Percentiles rank a stretch among this genome's conserved stretches.
Conservation (phyloP, 1,140 invertebrate genomes). For the Caenorhabditis briggsae region DNA sequence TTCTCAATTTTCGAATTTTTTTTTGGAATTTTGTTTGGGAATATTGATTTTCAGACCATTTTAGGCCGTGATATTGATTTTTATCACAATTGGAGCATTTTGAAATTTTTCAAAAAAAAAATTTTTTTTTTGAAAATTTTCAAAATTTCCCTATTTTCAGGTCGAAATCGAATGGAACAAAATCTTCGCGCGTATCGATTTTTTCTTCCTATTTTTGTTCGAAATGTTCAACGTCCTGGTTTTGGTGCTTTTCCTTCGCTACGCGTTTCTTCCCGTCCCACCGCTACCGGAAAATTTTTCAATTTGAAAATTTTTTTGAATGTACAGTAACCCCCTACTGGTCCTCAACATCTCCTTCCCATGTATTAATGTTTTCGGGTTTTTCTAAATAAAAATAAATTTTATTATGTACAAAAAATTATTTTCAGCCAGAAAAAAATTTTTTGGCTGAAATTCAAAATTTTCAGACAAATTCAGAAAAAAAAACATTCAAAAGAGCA, state of each 20-base stretch:
- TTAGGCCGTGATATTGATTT: not conserved
- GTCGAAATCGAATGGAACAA: conserved; percentile 40
- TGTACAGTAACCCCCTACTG: not conserved
- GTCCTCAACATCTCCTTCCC: not conserved
- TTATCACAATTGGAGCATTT: not conserved
- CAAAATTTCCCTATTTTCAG: not conserved
- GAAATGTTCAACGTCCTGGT: conserved; percentile 23
- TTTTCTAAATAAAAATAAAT: no score
- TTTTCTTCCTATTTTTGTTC: conserved; percentile 62
- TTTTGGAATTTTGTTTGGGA: no score
- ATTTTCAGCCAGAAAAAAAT: not conserved
- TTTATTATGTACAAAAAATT: not conserved
- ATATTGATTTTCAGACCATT: no score
- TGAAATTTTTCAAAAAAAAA: not conserved
- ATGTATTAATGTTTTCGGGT: not conserved
- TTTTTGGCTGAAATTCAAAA: not conserved
- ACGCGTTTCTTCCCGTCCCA: conserved; percentile 57
- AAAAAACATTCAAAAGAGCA: not conserved
- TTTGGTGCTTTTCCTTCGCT: conserved; percentile 26
- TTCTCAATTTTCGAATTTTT: no score
- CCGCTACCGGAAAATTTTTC: conserved; percentile 67
- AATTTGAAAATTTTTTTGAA: conserved; percentile 23
- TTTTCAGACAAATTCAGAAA: not conserved
- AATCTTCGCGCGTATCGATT: conserved; percentile 27
- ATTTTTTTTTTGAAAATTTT: conserved; percentile 40